phyloP scores from a whole-genome alignment of 2,113 vertebrate genomes.

The Peromyscus leucopus region DNA sequence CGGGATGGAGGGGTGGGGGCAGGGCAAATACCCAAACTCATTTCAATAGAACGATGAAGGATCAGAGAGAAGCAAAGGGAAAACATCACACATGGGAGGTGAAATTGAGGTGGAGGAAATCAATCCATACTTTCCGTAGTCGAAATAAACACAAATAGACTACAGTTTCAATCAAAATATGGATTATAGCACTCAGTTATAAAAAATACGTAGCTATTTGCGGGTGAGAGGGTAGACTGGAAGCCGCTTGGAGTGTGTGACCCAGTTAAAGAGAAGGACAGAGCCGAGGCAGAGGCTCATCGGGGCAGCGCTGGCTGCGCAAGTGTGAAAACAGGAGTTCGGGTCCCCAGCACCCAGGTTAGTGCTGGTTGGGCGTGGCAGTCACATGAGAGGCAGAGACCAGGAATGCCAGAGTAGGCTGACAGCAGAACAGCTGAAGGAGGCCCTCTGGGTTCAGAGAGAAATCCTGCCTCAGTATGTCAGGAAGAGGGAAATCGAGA shows the following conservation, averaged over 20 bases:
- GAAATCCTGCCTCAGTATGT: neutral
- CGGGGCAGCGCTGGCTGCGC: too few species aligned
- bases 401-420: neutral
- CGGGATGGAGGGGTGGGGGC: neutral
- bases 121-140: neutral
- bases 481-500: neutral
- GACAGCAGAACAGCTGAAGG: neutral
- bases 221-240: neutral
- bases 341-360: neutral
- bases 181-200: neutral
- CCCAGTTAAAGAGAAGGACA: neutral
- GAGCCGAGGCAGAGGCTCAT: neutral
- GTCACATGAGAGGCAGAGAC: neutral
- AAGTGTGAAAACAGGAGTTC: neutral
- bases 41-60: neutral
- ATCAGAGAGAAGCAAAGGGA: neutral
- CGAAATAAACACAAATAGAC: conserved; percentile 7
- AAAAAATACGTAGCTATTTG: neutral
- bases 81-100: neutral
- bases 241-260: too few species aligned
- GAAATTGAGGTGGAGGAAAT: neutral
- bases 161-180: neutral
- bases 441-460: neutral
- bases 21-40: neutral
- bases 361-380: neutral